Conservation (phyloP, 1,140 invertebrate species). For the Drosophila parabipectinata region DNA sequence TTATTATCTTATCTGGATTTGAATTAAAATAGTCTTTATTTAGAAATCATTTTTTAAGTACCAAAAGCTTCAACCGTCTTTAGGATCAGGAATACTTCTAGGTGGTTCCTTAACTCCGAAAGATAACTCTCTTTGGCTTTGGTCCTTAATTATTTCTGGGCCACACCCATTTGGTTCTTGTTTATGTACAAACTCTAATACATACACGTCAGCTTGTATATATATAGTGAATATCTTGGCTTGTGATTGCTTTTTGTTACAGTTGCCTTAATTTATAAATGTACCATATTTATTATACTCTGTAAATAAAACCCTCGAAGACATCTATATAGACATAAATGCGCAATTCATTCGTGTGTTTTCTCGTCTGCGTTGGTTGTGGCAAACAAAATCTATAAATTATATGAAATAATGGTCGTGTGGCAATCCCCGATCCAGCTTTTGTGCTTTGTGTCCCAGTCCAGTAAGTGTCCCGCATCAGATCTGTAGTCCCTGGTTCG, state of each 20-base stretch:
- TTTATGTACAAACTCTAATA: conserved; percentile 52
- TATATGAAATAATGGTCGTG: conserved; percentile 9
- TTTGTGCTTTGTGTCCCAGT: conserved; percentile 32
- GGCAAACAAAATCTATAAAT: conserved; percentile 17
- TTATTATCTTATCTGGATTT: not conserved
- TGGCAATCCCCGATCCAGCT: conserved; percentile 22
- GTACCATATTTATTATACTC: conserved; percentile 52
- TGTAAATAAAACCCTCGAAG: conserved; percentile 68
- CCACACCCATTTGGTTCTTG: conserved; percentile 7
- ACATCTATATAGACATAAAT: conserved; percentile 38
- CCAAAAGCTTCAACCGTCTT: not conserved
- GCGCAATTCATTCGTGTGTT: conserved; percentile 52
- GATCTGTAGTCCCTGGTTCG: conserved; percentile 4
- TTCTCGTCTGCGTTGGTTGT: conserved; percentile 49
- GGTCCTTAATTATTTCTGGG: not conserved
- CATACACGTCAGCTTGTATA: conserved; percentile 50
- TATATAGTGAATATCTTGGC: conserved; percentile 30
- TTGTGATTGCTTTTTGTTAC: conserved; percentile 64
- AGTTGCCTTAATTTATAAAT: conserved; percentile 27
- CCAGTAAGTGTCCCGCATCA: conserved; percentile 40
- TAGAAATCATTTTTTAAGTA: too few species aligned
- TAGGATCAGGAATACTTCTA: not conserved
- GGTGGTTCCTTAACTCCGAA: not conserved
- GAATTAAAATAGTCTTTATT: too few species aligned
- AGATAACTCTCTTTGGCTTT: not conserved